A percentile compares a stretch with the other conserved stretches of the same genome.
These are phyloP conservation scores for Hippocampus kuda DNA, from an alignment of 2,797 vertebrate genomes.

Conservation along the genomic window DNA sequence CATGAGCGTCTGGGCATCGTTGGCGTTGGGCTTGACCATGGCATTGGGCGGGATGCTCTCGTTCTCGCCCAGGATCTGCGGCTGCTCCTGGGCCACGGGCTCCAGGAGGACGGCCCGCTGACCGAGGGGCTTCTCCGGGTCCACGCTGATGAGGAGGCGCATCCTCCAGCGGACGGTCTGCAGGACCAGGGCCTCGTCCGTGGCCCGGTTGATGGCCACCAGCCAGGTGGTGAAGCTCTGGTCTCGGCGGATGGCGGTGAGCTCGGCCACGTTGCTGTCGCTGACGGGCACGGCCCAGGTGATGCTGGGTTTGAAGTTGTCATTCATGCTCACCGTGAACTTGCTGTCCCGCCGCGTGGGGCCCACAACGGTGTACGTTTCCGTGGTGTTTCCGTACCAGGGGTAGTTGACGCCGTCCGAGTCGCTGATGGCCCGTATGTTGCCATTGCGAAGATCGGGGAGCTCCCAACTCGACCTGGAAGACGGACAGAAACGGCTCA, in stretches of 20 bases:
- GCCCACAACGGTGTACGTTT: slow-evolving; percentile 87
- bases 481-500: background rate
- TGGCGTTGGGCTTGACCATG: slow-evolving; percentile 97
- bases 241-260: slow-evolving; percentile 87
- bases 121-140: slow-evolving; percentile 79
- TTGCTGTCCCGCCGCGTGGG: slow-evolving; percentile 88
- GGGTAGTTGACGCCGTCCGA: slow-evolving; percentile 96
- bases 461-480: slow-evolving; percentile 97
- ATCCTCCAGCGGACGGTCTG: slow-evolving; percentile 95
- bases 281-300: slow-evolving; percentile 95
- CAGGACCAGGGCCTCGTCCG: slow-evolving; percentile 79
- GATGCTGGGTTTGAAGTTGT: slow-evolving; percentile 98
- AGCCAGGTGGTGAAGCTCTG: slow-evolving; percentile 98
- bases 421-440: slow-evolving; percentile 92
- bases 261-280: slow-evolving; percentile 85
- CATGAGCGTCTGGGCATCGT: slow-evolving; percentile 98
- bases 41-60: slow-evolving; percentile 86
- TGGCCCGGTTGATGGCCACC: slow-evolving; percentile 85
- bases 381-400: slow-evolving; percentile 97
- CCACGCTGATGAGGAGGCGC: slow-evolving; percentile 85
- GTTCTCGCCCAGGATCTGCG: slow-evolving; percentile 82
- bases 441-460: slow-evolving; percentile 81
- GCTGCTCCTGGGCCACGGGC: slow-evolving; percentile 84
- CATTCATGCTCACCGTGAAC: slow-evolving; percentile 95
- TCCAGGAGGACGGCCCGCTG: slow-evolving; percentile 79